Base-by-base conservation (phyloP, 1,140 invertebrate genomes). In the Bursaphelenchus mucronatus region DNA sequence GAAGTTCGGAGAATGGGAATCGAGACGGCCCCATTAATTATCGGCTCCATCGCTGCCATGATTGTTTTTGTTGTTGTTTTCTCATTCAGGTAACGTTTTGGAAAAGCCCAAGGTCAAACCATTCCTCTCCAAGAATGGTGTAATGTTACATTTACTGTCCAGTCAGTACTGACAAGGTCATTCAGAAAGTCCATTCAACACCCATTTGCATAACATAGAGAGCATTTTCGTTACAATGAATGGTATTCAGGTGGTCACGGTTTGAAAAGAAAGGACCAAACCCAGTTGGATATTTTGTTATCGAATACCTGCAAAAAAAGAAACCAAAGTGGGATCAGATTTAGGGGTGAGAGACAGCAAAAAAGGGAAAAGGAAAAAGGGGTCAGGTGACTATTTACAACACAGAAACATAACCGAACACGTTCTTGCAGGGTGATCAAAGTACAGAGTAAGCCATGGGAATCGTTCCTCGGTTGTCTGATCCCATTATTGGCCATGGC, bases 1-100 rank as follows among this genome's bases (percentile, higher is more conserved):
- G 76, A 78, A 62, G 76, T 78, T 30, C 70, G 76, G 8, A 44
- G 78, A 53, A 78, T 78, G 76, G 76, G 76, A 30, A 56, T 78
- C n/a, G 76, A 78, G 57, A 78, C 76, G 10, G 76, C 70, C 15
- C 76, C 76, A 39, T 50, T 78, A 11, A 65, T 78, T 40, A 40
- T 71, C 46, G 79, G 78, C 3, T 78, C 76, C 11, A 64, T 78
- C 54, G 64, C 64, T 9, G 66, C 71, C 4, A 78, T 78, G 76
- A 78, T 78, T 47, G 21, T 78, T 19, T 76, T 67, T 57, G 74
- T 76, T 41, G 63, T 76, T 3, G 44, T 56, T 15, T 69, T 61
- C 50, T 76, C 74, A 9, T 76, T 75, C 56, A 50, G 74, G 71
- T 73, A 59, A 15, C 19, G 30, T 30, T 30, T 30, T 3, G 30